Evolutionary conservation across 2,797 vertebrate genomes (phyloP), one percentile per base, ranked within the genome.

Genomic region (Notolepis coatsorum): DNA sequence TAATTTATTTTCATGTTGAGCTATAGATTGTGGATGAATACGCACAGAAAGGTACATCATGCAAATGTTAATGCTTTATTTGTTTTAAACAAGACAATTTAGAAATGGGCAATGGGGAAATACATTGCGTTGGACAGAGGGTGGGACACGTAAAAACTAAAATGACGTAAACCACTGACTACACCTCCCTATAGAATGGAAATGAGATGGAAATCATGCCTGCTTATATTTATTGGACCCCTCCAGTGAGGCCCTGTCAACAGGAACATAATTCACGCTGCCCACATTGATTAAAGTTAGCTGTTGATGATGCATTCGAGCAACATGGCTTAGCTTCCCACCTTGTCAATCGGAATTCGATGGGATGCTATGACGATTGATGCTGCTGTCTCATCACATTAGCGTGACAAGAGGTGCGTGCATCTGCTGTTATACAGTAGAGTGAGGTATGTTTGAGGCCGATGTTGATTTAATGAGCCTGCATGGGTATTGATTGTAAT

Each of bases 361-460:
- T 55, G 70, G 60, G 54, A 38, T 57, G 56, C 71, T 80, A 54
- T 74, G 80, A 82, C 78, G 76, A 80, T 61, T 43, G 73, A 75
- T 72, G 69, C 51, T 4, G 65, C 77, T 23, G 68, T 76, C 77
- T 30, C 18, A 51, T 78, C 77, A 75, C 68, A 85, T 84, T 83
- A 87, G 50, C 50, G 1, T 2, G 69, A 71, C 67, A 5, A 0
- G 17, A 35, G 53, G 39, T 69, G 39, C 20, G 39, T 69, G 39
- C 20, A 20, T 48, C 43, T n/a, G 1, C 12, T 18, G 25, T 6
- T 18, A 25, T 20, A n/a, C n/a, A n/a, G n/a, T n/a, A n/a, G n/a
- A n/a, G 15, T 13, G 46, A 2, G 1, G 35, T n/a, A 3, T 7
- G 35, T 28, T 48, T 17, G 1, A 25, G 46, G 47, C 39, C 33